A percentile compares a stretch with the other conserved stretches of the same genome.
Evolutionary conservation across 2,797 vertebrate genomes (phyloP).

Genomic region (Trematomus bernacchii): DNA sequence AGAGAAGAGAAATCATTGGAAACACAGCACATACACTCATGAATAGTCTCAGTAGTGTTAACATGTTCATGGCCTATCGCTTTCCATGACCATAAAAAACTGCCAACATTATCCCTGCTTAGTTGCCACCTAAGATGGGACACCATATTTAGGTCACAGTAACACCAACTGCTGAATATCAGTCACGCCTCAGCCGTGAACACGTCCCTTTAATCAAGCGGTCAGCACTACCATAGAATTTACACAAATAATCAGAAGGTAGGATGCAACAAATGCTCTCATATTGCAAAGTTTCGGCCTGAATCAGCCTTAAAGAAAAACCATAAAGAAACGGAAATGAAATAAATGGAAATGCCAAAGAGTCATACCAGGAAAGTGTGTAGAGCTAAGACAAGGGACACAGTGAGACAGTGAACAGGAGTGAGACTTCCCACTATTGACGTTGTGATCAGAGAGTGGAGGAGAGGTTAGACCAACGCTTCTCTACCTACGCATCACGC

Average conservation of each 20-base stretch:
- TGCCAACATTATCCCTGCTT: conserved; percentile 1
- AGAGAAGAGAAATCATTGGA: neutral
- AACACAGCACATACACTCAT: neutral
- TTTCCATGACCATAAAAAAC: conserved; percentile 21
- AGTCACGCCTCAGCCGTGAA: conserved; percentile 41
- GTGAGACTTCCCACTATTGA: conserved; percentile 61
- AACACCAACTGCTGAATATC: conserved; percentile 49
- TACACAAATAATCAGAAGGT: conserved; percentile 6
- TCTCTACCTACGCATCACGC: conserved; percentile 66
- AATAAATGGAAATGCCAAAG: conserved; percentile 37
- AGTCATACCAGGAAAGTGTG: conserved; percentile 39
- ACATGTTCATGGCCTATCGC: conserved; percentile 5
- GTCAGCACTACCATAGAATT: conserved; percentile 20
- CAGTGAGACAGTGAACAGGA: conserved; percentile 12
- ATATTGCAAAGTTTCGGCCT: conserved; percentile 14
- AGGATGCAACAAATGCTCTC: conserved; percentile 4
- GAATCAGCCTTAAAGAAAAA: neutral
- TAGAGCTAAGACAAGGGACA: conserved; percentile 18
- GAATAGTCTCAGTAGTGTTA: neutral
- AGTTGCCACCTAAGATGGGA: conserved; percentile 27
- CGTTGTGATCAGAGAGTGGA: conserved; percentile 62
- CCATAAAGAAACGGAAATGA: neutral
- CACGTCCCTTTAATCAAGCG: conserved; percentile 42
- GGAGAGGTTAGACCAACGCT: conserved; percentile 65
- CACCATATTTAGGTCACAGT: conserved; percentile 44